Evolutionary conservation across 2,888 invertebrate species (phyloP).

Genomic region (Leucophenga maculata): DNA sequence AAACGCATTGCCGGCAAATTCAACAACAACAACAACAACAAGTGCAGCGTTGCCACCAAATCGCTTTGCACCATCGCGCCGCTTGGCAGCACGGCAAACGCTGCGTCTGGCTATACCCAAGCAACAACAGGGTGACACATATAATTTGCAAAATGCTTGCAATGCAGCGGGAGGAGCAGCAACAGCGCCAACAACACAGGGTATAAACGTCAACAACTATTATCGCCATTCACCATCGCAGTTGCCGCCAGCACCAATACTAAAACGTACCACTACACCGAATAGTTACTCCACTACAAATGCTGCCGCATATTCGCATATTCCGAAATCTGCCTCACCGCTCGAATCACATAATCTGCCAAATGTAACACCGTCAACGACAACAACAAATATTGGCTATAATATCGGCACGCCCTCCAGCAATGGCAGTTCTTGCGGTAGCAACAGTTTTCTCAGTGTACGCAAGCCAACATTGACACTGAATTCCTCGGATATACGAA

Average conservation of each 20-base stretch:
- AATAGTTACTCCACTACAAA: background rate
- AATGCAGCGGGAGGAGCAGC: constrained; percentile 36
- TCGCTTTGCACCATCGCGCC: constrained; percentile 72
- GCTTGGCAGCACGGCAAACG: constrained; percentile 70
- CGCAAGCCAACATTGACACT: constrained; percentile 69
- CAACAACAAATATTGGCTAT: background rate
- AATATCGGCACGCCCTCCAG: constrained; percentile 31
- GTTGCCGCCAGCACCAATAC: constrained; percentile 63
- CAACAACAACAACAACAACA: constrained; percentile 27
- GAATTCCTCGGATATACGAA: constrained; percentile 67
- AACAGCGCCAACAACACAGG: constrained; percentile 16
- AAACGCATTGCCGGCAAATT: constrained; percentile 41
- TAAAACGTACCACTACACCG: constrained; percentile 49
- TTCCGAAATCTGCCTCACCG: constrained; percentile 64
- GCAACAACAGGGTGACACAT: constrained; percentile 66
- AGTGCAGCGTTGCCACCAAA: constrained; percentile 45
- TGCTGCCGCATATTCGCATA: constrained; percentile 26
- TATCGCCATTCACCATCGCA: constrained; percentile 65
- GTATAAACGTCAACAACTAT: constrained; percentile 12
- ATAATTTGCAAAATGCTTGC: constrained; percentile 33
- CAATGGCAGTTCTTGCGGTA: constrained; percentile 33
- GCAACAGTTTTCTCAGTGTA: constrained; percentile 59
- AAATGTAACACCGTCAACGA: constrained; percentile 48
- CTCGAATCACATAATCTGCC: constrained; percentile 64
- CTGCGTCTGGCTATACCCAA: constrained; percentile 71